These are phyloP conservation scores for Rhabdophis nuchalis DNA, from an alignment of 2,797 vertebrate genomes.

Conservation along the genomic window DNA sequence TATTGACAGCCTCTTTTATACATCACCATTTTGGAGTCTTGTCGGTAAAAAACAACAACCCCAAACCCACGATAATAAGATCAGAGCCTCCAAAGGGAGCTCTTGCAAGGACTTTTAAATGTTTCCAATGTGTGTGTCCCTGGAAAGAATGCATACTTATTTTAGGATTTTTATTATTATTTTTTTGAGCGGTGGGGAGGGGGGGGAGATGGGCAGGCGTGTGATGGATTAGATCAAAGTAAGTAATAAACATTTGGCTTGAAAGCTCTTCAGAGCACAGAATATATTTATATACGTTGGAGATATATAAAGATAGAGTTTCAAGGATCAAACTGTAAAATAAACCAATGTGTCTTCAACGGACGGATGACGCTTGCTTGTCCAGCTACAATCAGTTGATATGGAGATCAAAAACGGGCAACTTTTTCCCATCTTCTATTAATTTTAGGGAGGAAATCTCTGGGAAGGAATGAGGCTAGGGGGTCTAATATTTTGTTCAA, in stretches of 20 bases:
- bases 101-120: conserved; percentile 46
- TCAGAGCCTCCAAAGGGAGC: conserved; percentile 50
- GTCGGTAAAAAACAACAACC: neutral
- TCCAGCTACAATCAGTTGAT: conserved; percentile 48
- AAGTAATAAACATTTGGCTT: conserved; percentile 64
- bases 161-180: conserved; percentile 45
- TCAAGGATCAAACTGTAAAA: conserved; percentile 51
- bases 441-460: conserved; percentile 30
- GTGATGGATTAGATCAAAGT: conserved; percentile 73
- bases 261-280: conserved; percentile 66
- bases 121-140: conserved; percentile 57
- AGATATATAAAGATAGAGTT: conserved; percentile 60
- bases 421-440: conserved; percentile 27
- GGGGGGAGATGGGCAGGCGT: neutral
- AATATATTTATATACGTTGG: conserved; percentile 41
- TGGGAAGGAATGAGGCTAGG: conserved; percentile 1
- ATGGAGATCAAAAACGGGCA: conserved; percentile 31
- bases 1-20: conserved; percentile 69
- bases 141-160: conserved; percentile 60
- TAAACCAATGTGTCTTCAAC: conserved; percentile 47
- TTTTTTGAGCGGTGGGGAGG: conserved; percentile 8
- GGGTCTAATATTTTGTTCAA: neutral
- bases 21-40: conserved; percentile 53
- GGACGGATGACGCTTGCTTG: conserved; percentile 31
- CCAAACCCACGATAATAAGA: conserved; percentile 4